Conservation (phyloP, 2,888 invertebrate species). For the Folsomia candida region DNA sequence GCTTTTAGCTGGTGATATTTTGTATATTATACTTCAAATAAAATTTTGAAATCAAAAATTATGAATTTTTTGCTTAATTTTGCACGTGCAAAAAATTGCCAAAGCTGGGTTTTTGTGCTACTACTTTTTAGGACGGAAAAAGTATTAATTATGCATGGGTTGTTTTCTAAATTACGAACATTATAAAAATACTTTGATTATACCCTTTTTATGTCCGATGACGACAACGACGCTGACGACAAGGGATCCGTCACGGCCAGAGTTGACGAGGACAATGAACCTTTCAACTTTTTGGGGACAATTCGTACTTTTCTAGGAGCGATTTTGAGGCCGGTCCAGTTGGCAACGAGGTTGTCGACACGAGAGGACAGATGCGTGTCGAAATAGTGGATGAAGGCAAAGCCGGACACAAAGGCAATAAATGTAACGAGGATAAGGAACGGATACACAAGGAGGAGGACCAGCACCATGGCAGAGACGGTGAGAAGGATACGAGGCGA, state of each 20-base stretch:
- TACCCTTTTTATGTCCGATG: no score
- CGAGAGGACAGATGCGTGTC: constrained; percentile 8
- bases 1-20: no score
- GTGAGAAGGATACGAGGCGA: background rate
- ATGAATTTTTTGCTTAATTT: no score
- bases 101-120: no score
- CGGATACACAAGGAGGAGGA: constrained; percentile 38
- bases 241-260: background rate
- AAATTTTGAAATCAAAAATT: no score
- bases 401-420: constrained; percentile 34
- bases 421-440: constrained; percentile 42
- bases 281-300: background rate
- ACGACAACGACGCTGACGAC: no score
- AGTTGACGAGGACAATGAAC: background rate
- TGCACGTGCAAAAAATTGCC: no score
- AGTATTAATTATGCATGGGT: no score
- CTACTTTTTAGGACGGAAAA: no score
- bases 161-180: no score
- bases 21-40: no score
- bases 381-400: constrained; percentile 27
- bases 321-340: background rate
- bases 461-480: constrained; percentile 20
- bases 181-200: no score
- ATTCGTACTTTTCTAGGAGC: background rate
- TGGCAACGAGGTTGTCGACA: background rate